These are phyloP conservation scores for Coregonus sp. DNA, from an alignment of 2,797 vertebrate species.

Conservation along the genomic window DNA sequence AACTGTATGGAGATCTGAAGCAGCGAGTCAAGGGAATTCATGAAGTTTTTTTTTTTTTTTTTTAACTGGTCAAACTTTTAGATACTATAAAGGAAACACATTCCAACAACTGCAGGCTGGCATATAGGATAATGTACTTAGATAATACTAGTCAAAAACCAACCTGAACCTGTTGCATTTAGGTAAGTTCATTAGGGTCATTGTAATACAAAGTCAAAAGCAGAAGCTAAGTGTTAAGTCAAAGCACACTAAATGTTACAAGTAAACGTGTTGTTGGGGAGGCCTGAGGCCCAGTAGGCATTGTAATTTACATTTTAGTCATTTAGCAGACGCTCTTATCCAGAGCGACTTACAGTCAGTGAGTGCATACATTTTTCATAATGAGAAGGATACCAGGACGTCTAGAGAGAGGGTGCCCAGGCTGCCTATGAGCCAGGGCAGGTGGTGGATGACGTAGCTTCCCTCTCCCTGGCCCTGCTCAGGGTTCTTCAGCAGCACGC, in stretches of 20 bases:
- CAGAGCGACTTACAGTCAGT: no score
- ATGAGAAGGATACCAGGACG: constrained; percentile 86
- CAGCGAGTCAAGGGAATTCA: constrained; percentile 58
- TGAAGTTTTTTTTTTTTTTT: background rate
- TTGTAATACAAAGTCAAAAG: no score
- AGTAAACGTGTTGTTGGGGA: constrained; percentile 24
- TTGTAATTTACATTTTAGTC: background rate
- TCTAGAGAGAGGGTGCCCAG: constrained; percentile 89
- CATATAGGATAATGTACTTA: background rate
- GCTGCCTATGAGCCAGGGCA: constrained; percentile 96
- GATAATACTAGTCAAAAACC: no score
- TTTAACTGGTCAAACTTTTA: background rate
- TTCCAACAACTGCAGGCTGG: background rate
- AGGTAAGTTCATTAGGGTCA: no score
- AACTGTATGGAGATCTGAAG: constrained; percentile 91
- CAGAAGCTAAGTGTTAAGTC: no score
- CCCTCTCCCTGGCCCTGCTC: constrained; percentile 75
- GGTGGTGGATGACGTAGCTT: constrained; percentile 87
- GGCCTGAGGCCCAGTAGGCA: background rate
- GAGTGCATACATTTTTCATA: no score
- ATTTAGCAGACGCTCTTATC: no score
- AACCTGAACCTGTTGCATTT: no score
- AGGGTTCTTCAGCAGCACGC: constrained; percentile 90
- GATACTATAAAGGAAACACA: background rate
- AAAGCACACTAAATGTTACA: no score